Conservation (phyloP, 2,888 invertebrate species). For the Tachina grossa region DNA sequence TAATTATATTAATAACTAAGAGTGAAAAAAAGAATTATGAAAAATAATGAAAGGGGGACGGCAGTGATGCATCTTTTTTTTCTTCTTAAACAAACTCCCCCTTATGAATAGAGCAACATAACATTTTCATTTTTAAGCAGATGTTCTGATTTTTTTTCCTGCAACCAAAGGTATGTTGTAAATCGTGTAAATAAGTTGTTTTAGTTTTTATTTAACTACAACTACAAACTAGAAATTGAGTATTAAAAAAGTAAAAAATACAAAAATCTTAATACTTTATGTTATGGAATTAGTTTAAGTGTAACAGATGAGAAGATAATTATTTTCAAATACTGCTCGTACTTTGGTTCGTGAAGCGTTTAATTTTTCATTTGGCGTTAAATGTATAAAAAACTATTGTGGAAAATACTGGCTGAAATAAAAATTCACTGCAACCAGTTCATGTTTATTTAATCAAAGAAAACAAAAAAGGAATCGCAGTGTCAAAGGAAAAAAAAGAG, state of each 20-base stretch:
- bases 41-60: slow-evolving; percentile 26
- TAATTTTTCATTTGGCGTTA: background rate
- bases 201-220: slow-evolving; percentile 20
- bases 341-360: background rate
- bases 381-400: background rate
- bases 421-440: slow-evolving; percentile 18
- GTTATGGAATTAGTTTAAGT: slow-evolving; percentile 48
- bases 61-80: background rate
- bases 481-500: background rate
- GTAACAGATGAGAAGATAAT: slow-evolving; percentile 5
- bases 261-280: slow-evolving; percentile 13
- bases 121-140: slow-evolving; percentile 49
- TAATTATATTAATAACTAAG: slow-evolving; percentile 55
- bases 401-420: slow-evolving; percentile 10
- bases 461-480: background rate
- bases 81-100: background rate
- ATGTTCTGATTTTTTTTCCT: slow-evolving; percentile 22
- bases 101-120: background rate
- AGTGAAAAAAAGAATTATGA: slow-evolving; percentile 21
- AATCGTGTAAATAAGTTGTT: slow-evolving; percentile 3
- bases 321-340: slow-evolving; percentile 15
- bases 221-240: slow-evolving; percentile 7
- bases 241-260: background rate
- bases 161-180: slow-evolving; percentile 33
- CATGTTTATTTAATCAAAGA: slow-evolving; percentile 9